Base-by-base conservation (phyloP, 2,888 invertebrate species). In the Lasioglossum calceatum region DNA sequence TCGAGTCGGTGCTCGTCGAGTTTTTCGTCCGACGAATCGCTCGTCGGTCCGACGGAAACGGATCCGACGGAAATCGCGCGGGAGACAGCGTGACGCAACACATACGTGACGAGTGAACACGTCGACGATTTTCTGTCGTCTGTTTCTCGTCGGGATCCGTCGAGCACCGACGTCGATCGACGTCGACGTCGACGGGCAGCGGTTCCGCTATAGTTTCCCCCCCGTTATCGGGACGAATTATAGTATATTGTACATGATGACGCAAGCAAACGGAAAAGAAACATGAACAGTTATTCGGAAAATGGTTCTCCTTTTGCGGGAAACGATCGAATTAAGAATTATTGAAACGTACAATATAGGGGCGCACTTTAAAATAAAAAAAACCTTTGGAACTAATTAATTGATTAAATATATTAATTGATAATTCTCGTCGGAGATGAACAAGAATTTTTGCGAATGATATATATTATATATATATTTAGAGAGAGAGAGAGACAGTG, bases 101-200 rank as follows among this genome's bases (percentile, higher is more conserved):
- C 44, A 14, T 14, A 44, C 44, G 44, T 14, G 44, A 44, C 44
- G 44, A 44, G 14, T 44, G 44, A 44, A 14, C 44, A 44, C 44
- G 44, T 44, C 44, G 44, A 44, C 44, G 44, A 14, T 14, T 44
- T 14, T 44, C 44, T 44, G 44, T 44, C 44, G 44, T 44, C 12
- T 14, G 44, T 44, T 44, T 14, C 44, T 44, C 44, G 44, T 44
- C 44, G 44, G 44, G 0, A 44, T 44, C 14, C 44, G 44, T 44
- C 14, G 44, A 44, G 44, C 44, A 44, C 50, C 50, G 50, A 50
- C 50, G 50, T 50, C 16, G 44, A 44, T 44, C 75, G 61, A 44
- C 50, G 47, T 71, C 78, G 78, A 75, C 23, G 79, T 72, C 79
- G 85, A 85, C 64, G 71, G 74, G 70, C 84, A 10, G 36, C 54